phyloP scores from a whole-genome alignment of 2,797 vertebrate species.

The Yasuhikotakia modesta region DNA sequence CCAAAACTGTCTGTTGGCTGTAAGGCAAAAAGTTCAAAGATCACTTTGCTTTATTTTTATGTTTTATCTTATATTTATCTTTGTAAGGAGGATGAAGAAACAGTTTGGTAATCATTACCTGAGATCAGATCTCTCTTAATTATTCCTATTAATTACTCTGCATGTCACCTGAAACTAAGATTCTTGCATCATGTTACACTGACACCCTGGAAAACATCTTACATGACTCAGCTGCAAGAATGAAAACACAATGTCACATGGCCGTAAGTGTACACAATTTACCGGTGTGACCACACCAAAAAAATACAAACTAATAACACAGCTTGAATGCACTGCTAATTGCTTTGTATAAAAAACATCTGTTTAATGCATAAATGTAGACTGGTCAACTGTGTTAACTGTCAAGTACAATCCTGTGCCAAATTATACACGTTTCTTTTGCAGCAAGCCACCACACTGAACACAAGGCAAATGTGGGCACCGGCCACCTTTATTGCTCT shows the following conservation, averaged over 20 bases:
- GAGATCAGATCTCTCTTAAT: background rate
- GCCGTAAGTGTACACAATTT: too few species aligned
- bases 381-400: background rate
- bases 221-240: too few species aligned
- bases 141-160: background rate
- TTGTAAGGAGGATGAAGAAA: too few species aligned
- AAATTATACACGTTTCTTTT: background rate
- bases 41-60: too few species aligned
- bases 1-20: too few species aligned
- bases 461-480: constrained; percentile 6
- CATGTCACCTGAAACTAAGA: background rate
- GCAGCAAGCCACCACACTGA: background rate
- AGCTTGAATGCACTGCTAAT: too few species aligned
- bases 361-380: background rate
- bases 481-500: constrained; percentile 89
- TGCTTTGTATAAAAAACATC: background rate
- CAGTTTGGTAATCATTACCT: background rate
- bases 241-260: too few species aligned
- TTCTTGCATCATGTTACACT: background rate
- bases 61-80: too few species aligned
- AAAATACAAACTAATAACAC: too few species aligned
- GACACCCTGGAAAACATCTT: background rate
- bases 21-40: too few species aligned
- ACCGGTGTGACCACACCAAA: too few species aligned
- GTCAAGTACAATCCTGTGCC: background rate